Evolutionary conservation across 2,888 invertebrate genomes (phyloP).

Genomic region (Rhagonycha fulva): DNA sequence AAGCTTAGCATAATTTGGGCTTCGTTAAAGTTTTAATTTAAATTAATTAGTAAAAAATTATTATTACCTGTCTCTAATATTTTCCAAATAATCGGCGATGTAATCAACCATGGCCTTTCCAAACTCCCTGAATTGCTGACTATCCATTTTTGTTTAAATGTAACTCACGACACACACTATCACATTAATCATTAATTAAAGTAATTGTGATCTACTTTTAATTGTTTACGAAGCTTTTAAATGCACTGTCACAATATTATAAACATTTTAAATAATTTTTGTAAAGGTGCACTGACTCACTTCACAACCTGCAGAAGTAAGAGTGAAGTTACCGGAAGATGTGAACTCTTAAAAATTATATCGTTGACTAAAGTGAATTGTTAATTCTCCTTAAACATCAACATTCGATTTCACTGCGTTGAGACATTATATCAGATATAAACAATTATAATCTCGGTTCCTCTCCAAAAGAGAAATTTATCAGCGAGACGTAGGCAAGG

Average conservation of each 20-base stretch:
- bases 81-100: constrained; percentile 88
- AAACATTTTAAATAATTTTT: background rate
- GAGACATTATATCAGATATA: constrained; percentile 5
- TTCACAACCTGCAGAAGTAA: constrained; percentile 9
- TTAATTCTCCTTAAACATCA: background rate
- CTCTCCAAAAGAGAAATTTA: constrained; percentile 13
- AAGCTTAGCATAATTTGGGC: background rate
- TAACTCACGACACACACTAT: background rate
- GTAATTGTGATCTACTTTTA: constrained; percentile 5
- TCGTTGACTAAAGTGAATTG: background rate
- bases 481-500: background rate
- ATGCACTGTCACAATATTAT: background rate
- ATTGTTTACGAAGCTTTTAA: constrained; percentile 1
- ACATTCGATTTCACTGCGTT: constrained; percentile 16
- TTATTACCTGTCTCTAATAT: constrained; percentile 75
- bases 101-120: constrained; percentile 88
- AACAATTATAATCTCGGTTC: constrained; percentile 7
- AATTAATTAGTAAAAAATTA: background rate
- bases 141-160: constrained; percentile 61
- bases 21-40: background rate
- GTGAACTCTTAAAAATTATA: constrained; percentile 1
- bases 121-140: constrained; percentile 77
- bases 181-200: constrained; percentile 5
- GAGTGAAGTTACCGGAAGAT: constrained; percentile 17
- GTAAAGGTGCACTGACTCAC: background rate